Evolutionary conservation across 1,140 invertebrate genomes (phyloP), one percentile per base, ranked within the genome.

Genomic region (Aethina tumida): DNA sequence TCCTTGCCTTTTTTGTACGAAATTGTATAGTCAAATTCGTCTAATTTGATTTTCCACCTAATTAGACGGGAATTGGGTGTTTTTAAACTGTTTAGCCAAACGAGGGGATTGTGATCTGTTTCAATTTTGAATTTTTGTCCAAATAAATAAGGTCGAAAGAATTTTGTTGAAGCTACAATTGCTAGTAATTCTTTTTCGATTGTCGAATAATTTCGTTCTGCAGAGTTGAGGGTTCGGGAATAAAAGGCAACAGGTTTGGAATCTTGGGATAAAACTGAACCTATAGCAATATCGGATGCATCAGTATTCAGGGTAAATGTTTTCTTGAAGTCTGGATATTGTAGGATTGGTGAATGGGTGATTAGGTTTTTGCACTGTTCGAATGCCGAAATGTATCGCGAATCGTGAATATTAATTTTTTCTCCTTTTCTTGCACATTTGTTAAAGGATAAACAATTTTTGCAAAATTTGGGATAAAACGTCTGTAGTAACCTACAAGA

Each of bases 221-320:
- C 22, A 14, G 24, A 10, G 15, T 38, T 38, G 16, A 39, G 15
- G 19, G 27, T 29, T 5, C 12, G n/a, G n/a, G n/a, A n/a, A n/a
- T n/a, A n/a, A n/a, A n/a, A n/a, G n/a, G n/a, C n/a, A n/a, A n/a
- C n/a, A n/a, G n/a, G n/a, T n/a, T n/a, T n/a, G n/a, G n/a, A n/a
- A n/a, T n/a, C 41, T 48, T 64, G 62, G 5, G 54, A 55, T 12
- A 67, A 33, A 0, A 64, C 52, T 3, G 50, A 51, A 4, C 58
- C 61, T 0, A 65, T 26, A 0, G 55, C 58, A 16, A 45, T 43
- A 14, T 59, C 53, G 5, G 42, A 52, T 1, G 45, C 46, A 18
- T 49, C 45, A 3, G 45, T 47, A 2, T 49, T 57, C 2, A 57
- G 7, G 10, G 43, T 22, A 31, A 59, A 56, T 3, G 38, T 35